phyloP scores from a whole-genome alignment of 2,888 invertebrate species.

The Therioaphis trifolii region DNA sequence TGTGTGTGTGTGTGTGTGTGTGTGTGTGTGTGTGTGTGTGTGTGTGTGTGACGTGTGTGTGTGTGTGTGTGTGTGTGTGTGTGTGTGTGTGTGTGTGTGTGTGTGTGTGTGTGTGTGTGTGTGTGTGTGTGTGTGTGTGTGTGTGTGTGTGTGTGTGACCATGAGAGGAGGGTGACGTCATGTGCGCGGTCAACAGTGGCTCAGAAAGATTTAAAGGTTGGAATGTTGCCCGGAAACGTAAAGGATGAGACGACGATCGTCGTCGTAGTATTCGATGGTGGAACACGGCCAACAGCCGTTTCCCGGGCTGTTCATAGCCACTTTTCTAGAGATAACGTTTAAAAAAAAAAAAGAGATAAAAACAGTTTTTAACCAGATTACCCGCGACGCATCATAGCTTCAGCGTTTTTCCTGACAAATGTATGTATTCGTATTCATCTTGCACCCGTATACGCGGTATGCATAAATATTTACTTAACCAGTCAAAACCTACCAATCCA shows the following conservation, averaged over 20 bases:
- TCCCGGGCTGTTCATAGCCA: background rate
- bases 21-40: no score
- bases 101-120: no score
- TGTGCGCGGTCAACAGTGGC: background rate
- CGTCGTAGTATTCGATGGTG: constrained; percentile 14
- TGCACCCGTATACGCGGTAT: background rate
- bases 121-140: no score
- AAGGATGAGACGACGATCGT: constrained; percentile 19
- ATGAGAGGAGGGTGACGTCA: background rate
- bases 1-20: no score
- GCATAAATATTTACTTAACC: background rate
- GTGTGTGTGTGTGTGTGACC: no score
- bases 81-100: no score
- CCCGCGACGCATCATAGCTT: background rate
- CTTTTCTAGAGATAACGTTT: constrained; percentile 33
- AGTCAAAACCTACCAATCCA: no score
- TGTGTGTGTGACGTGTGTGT: no score
- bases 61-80: no score
- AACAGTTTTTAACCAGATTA: background rate
- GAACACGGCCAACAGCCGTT: constrained; percentile 35
- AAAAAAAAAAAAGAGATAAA: background rate
- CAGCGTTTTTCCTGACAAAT: background rate
- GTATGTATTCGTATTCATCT: background rate
- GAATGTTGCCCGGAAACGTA: constrained; percentile 48
- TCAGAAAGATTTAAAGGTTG: constrained; percentile 48